Conservation (phyloP, 2,797 vertebrate genomes). For the Macropus fuliginosus region DNA sequence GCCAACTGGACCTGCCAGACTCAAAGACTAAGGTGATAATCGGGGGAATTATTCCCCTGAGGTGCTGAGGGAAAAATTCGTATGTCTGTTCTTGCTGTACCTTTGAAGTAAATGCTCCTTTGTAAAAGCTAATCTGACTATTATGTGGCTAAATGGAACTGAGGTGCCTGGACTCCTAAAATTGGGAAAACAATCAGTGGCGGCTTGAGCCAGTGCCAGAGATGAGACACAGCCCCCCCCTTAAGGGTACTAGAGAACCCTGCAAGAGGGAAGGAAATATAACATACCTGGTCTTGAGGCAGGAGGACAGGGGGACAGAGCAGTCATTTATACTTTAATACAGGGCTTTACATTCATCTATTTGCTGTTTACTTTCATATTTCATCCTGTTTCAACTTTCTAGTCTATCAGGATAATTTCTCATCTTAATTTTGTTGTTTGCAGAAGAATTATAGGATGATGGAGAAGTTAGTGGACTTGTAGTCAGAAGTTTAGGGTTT, state of each 20-base stretch:
- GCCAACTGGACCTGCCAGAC: background rate
- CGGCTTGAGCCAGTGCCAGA: background rate
- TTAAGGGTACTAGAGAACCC: background rate
- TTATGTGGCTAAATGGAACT: background rate
- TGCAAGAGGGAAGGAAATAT: background rate
- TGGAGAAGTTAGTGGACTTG: background rate
- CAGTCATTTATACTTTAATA: too few species aligned
- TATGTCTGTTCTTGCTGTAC: background rate
- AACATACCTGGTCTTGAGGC: background rate
- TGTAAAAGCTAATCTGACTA: conserved; percentile 7
- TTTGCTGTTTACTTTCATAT: background rate
- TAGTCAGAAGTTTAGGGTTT: background rate
- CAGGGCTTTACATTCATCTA: background rate
- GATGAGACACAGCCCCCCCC: background rate
- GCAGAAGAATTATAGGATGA: background rate
- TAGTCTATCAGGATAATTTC: background rate
- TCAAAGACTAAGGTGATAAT: background rate
- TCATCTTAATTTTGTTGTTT: background rate
- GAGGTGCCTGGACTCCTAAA: background rate
- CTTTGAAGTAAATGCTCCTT: background rate
- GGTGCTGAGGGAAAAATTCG: background rate
- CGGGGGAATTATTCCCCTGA: background rate
- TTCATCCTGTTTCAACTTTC: background rate
- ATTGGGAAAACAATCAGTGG: background rate
- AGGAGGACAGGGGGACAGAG: too few species aligned